phyloP scores from a whole-genome alignment of 1,140 invertebrate species.

The Drosophila azteca region DNA sequence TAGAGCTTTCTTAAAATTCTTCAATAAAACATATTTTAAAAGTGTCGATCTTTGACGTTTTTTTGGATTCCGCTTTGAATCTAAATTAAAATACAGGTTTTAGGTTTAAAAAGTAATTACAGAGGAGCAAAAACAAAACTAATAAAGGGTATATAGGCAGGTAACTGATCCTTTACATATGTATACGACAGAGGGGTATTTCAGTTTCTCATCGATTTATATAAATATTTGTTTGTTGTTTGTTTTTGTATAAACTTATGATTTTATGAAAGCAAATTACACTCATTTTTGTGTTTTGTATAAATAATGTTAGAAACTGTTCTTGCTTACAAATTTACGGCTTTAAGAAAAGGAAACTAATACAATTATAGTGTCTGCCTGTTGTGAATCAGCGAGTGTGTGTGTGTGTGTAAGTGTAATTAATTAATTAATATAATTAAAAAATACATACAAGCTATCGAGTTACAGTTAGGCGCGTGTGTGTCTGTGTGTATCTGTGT shows the following conservation, averaged over 20 bases:
- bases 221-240: constrained; percentile 24
- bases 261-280: constrained; percentile 7
- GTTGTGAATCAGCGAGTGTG: not conserved
- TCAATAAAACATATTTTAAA: constrained; percentile 32
- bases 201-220: constrained; percentile 6
- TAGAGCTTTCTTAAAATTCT: constrained; percentile 19
- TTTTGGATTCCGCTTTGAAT: constrained; percentile 10
- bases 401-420: constrained; percentile 47
- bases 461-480: constrained; percentile 43
- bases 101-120: constrained; percentile 43
- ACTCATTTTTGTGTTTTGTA: not conserved
- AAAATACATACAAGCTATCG: constrained; percentile 67
- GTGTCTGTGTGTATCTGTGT: constrained; percentile 34
- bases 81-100: constrained; percentile 49
- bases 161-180: constrained; percentile 37
- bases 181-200: constrained; percentile 22
- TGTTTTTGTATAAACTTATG: not conserved
- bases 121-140: constrained; percentile 30
- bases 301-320: constrained; percentile 30
- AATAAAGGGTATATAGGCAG: constrained; percentile 2
- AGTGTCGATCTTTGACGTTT: constrained; percentile 25
- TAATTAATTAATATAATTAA: constrained; percentile 72
- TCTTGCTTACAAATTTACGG: not conserved
- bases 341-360: constrained; percentile 7
- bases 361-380: constrained; percentile 3